Base-by-base conservation (phyloP, 2,797 vertebrate genomes). In the Tauraco hartlaubi region DNA sequence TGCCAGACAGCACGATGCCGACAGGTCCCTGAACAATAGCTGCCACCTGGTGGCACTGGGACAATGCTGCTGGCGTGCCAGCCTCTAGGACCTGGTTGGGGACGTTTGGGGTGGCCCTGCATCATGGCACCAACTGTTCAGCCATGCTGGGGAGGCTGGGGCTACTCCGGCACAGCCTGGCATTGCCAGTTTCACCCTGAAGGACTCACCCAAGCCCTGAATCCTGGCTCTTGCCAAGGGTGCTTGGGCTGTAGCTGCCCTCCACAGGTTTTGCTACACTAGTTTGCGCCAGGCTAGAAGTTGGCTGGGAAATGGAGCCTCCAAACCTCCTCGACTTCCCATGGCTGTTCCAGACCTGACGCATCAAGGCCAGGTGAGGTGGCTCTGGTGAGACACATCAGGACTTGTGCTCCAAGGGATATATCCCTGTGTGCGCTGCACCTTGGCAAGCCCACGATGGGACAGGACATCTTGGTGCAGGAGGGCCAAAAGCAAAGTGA, bases 1-100 rank as follows among this genome's bases (percentile, higher is more conserved):
- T 61, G 51, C 66, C 69, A 29, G 35, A 9, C 2, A 0, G 44
- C 64, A n/a, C 5, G 1, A 3, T 6, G 35, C 61, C 21, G 25
- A 16, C 31, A 26, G 43, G 68, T 75, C 64, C 59, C 64, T n/a
- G 71, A 73, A 71, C 8, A 49, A 85, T 9, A 92, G 78, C 94
- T 94, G 96, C 95, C 94, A 95, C 68, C 95, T 94, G 79, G 25
- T 85, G 91, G 85, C 90, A 81, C 76, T 9, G 68, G 93, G 61
- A 83, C 91, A 83, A 31, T 28, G 21, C 20, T 49, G 59, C 26
- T 87, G 66, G 5, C 25, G 31, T 44, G 44, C 73, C 72, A 59
- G 5, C 21, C 11, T 4, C 0, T 1, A 41, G 52, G 39, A 48
- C 20, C 58, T 18, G 51, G 37, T 26, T 25, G 19, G 23, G 61